These are phyloP conservation scores for Pollenia griseotomentosa DNA, from an alignment of 2,888 invertebrate species.

Conservation along the genomic window DNA sequence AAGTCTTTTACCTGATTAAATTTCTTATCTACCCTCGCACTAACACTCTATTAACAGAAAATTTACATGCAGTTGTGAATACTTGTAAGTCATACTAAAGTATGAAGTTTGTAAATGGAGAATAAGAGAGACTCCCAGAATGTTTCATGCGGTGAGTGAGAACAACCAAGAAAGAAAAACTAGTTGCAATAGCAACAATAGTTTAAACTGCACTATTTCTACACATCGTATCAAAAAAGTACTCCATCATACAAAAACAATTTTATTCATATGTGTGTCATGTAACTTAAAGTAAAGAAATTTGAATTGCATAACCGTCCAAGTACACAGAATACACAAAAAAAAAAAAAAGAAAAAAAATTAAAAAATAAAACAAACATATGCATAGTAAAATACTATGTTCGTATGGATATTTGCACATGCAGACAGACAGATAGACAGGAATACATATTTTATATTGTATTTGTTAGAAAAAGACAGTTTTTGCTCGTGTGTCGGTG, in stretches of 20 bases:
- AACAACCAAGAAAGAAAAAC: neutral
- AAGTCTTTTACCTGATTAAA: too few species aligned
- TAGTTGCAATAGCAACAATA: slow-evolving; percentile 21
- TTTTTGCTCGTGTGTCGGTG: slow-evolving; percentile 17
- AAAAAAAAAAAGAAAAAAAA: neutral
- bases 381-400: slow-evolving; percentile 24
- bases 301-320: slow-evolving; percentile 66
- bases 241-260: slow-evolving; percentile 54
- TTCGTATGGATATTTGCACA: neutral
- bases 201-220: slow-evolving; percentile 21
- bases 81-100: neutral
- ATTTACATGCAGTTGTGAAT: neutral
- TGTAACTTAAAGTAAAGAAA: slow-evolving; percentile 68
- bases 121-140: slow-evolving; percentile 8
- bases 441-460: too few species aligned
- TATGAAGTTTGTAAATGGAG: neutral
- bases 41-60: neutral
- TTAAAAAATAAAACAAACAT: neutral
- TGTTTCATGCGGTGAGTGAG: neutral
- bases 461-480: neutral
- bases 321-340: slow-evolving; percentile 1
- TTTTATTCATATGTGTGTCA: slow-evolving; percentile 64
- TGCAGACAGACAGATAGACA: too few species aligned
- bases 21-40: neutral
- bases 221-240: slow-evolving; percentile 20